Conservation (phyloP, 37 sponge, comb jelly and placozoan genomes). For the Hormiphora californensis region DNA sequence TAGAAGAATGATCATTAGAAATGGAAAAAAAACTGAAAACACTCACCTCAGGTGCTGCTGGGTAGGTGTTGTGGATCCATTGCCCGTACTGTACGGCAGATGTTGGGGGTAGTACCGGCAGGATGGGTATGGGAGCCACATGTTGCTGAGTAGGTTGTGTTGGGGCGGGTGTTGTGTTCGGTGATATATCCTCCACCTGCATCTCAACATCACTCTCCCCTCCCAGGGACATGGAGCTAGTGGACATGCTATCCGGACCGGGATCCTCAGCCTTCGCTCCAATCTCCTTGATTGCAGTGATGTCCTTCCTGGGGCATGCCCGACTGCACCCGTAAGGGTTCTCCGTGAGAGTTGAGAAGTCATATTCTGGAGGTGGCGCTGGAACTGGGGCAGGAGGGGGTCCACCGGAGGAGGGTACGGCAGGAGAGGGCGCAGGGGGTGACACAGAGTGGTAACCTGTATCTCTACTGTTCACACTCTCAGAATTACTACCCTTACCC, state of each 20-base stretch:
- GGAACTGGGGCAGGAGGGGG: slow-evolving; percentile 8
- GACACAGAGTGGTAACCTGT: slow-evolving; percentile 51
- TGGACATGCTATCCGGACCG: slow-evolving; percentile 6
- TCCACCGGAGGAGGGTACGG: neutral
- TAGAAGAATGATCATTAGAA: neutral
- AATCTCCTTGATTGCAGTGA: slow-evolving; percentile 33
- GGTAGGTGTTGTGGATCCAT: slow-evolving; percentile 27
- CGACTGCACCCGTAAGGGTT: slow-evolving; percentile 53
- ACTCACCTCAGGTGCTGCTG: slow-evolving; percentile 10
- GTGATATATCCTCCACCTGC: slow-evolving; percentile 37
- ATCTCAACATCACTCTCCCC: slow-evolving; percentile 33
- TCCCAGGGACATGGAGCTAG: slow-evolving; percentile 44
- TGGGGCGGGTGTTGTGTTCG: slow-evolving; percentile 9
- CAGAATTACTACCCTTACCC: neutral
- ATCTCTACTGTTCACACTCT: neutral
- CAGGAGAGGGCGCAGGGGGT: no score
- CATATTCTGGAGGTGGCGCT: neutral
- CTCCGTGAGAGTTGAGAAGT: slow-evolving; percentile 5
- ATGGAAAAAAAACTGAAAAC: neutral
- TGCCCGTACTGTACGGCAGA: slow-evolving; percentile 16
- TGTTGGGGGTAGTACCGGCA: neutral
- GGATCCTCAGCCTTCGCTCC: neutral
- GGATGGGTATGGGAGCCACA: neutral
- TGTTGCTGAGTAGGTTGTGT: neutral
- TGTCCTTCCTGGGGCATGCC: slow-evolving; percentile 32